Conservation (phyloP, 2,888 invertebrate species). For the Diplolepis rosae region DNA sequence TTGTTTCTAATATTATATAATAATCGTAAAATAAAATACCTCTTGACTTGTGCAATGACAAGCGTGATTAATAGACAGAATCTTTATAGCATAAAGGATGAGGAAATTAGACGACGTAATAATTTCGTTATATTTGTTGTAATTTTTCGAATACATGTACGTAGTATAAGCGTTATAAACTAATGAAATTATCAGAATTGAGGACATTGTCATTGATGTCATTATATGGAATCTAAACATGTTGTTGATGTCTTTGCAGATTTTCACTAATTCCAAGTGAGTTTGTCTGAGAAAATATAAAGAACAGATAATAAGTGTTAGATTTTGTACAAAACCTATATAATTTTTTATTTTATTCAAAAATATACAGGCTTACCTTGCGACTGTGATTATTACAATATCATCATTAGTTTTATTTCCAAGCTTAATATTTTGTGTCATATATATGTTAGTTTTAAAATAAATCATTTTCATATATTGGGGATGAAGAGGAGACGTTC, state of each 20-base stretch:
- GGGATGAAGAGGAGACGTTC: neutral
- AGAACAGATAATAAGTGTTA: neutral
- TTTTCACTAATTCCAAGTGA: slow-evolving; percentile 54
- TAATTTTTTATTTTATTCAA: neutral
- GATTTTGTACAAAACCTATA: neutral
- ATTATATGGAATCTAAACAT: slow-evolving; percentile 52
- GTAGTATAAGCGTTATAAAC: neutral
- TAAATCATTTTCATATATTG: neutral
- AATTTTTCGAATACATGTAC: neutral
- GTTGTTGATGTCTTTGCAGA: slow-evolving; percentile 46
- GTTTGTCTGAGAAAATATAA: slow-evolving; percentile 45
- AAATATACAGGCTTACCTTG: neutral
- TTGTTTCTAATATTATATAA: too few species aligned
- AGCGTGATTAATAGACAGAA: slow-evolving; percentile 37
- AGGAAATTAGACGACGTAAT: slow-evolving; percentile 36
- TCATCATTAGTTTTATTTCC: neutral
- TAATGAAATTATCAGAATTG: slow-evolving; percentile 42
- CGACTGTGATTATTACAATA: neutral
- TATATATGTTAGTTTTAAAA: neutral
- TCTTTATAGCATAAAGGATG: slow-evolving; percentile 32
- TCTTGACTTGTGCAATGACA: slow-evolving; percentile 36
- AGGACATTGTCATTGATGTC: slow-evolving; percentile 45
- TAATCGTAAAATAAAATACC: too few species aligned
- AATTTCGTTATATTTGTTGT: neutral
- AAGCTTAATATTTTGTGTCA: neutral